Evolutionary conservation across 2,797 vertebrate genomes (phyloP), one percentile per base, ranked within the genome.

Genomic region (Glyptemys insculpta): DNA sequence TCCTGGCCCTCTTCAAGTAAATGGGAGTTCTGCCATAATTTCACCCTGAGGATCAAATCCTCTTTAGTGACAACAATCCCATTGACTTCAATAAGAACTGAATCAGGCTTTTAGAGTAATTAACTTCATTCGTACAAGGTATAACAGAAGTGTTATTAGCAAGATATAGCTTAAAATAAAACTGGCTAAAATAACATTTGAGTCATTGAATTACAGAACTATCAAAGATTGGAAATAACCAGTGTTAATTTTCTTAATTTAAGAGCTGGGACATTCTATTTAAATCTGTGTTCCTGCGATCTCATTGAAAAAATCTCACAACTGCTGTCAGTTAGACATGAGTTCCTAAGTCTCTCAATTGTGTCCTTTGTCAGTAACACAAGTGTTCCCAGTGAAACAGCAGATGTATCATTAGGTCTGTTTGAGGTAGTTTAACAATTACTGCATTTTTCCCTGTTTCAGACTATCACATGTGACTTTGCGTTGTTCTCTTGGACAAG

Each of bases 101-200:
- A 78, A 3, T 86, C 27, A 84, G 47, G 49, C 74, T 56, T 37
- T 41, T 53, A 78, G 27, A 53, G 78, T 6, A 44, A 10, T 57
- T 50, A 54, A 81, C 10, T 56, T 11, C n/a, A 14, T 81, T 92
- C 83, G 27, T 31, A 82, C 11, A 92, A 79, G 16, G 34, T 31
- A 47, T 52, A 74, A 44, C n/a, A 87, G 19, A 83, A 84, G 23
- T 41, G 18, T 59, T 53, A 92, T 88, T 93, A 68, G 5, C 89
- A 92, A 62, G 14, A 65, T 56, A 72, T 12, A 92, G 34, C 25
- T 94, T 91, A 88, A 92, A 88, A 86, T 79, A 86, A 94, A 86
- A 87, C 3, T 84, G 8, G 7, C 31, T 87, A 62, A 91, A 94
- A 87, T 93, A 90, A 86, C 8, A 5, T 62, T 49, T 85, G 87